Evolutionary conservation across 2,888 invertebrate species (phyloP).

Genomic region (Lasioglossum pauxillum): DNA sequence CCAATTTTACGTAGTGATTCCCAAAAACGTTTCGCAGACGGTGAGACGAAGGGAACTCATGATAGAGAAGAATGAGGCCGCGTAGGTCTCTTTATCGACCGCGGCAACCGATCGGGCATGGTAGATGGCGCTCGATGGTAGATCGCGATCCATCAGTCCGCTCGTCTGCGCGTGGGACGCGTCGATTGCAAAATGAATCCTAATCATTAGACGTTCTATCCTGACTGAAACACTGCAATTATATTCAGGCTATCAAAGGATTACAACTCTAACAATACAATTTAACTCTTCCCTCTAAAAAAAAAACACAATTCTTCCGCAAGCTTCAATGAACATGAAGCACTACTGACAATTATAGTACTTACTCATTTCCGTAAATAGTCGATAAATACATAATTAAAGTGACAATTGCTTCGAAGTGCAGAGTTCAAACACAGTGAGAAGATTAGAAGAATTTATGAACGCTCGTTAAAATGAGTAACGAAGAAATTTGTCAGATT

Average conservation of each 20-base stretch:
- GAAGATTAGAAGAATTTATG: background rate
- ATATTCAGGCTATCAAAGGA: background rate
- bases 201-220: background rate
- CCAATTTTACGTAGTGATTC: conserved; percentile 42
- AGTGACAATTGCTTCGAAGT: no score
- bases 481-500: background rate
- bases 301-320: background rate
- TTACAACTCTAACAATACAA: background rate
- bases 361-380: background rate
- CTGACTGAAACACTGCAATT: background rate
- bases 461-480: background rate
- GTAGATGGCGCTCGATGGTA: conserved; percentile 47
- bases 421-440: background rate
- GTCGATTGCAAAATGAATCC: background rate
- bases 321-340: background rate
- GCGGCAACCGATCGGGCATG: conserved; percentile 35
- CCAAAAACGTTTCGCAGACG: background rate
- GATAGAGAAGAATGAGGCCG: background rate
- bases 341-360: background rate
- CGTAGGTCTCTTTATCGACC: conserved; percentile 48
- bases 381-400: background rate
- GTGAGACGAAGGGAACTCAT: background rate
- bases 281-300: background rate
- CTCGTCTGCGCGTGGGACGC: background rate
- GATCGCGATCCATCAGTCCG: background rate